These are phyloP conservation scores for Scaptomyza reducta DNA, from an alignment of 2,888 invertebrate genomes.

Conservation along the genomic window DNA sequence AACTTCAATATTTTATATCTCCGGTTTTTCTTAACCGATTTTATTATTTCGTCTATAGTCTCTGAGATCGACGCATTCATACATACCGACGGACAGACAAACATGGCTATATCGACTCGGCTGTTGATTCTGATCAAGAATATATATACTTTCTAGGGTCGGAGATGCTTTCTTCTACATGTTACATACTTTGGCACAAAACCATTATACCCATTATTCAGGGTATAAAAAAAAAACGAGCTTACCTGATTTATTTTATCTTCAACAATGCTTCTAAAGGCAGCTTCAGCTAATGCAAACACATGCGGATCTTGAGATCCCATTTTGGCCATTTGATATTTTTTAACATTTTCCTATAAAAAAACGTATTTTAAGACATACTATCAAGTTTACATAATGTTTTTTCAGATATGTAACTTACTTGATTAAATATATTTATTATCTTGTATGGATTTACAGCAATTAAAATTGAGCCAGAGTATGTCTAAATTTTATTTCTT, in stretches of 20 bases:
- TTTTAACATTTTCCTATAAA: constrained; percentile 90
- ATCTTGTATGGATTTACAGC: constrained; percentile 98
- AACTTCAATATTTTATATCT: too few species aligned
- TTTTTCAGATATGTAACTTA: constrained; percentile 85
- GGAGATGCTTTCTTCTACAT: too few species aligned
- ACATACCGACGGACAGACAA: too few species aligned
- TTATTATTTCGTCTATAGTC: too few species aligned
- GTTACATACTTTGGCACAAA: too few species aligned
- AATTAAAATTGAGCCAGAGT: constrained; percentile 95
- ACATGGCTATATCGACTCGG: too few species aligned
- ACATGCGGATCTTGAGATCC: constrained; percentile 94
- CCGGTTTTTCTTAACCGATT: too few species aligned
- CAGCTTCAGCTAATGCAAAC: constrained; percentile 95
- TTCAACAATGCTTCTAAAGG: constrained; percentile 86
- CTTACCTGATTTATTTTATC: constrained; percentile 83
- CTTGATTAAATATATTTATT: constrained; percentile 94
- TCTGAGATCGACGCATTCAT: too few species aligned
- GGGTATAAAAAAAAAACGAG: too few species aligned
- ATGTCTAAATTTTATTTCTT: constrained; percentile 87
- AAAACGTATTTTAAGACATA: constrained; percentile 71
- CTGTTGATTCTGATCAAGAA: too few species aligned
- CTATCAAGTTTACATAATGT: not conserved
- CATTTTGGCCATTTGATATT: constrained; percentile 93
- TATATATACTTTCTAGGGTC: too few species aligned
- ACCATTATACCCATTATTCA: too few species aligned